A percentile compares a stretch with the other conserved stretches of the same genome.
Conservation (phyloP, 2,888 invertebrate species). For the Nymphalis polychloros region DNA sequence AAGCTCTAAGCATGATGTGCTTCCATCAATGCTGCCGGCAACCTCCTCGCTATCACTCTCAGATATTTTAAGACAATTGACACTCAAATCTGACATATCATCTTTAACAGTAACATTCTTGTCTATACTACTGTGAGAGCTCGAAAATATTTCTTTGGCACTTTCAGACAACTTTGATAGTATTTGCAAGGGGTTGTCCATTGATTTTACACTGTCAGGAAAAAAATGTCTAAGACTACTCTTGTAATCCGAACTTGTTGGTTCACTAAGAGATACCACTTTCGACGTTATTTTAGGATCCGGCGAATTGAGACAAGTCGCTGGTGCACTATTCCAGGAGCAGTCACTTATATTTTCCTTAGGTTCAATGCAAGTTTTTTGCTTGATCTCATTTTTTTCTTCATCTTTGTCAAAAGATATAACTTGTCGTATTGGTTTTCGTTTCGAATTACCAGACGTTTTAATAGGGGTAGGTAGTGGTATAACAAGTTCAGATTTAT, state of each 20-base stretch:
- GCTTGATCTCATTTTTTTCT: conserved; percentile 47
- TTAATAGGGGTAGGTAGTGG: conserved; percentile 84
- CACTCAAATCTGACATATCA: conserved; percentile 69
- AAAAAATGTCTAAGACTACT: conserved; percentile 71
- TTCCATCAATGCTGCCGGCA: conserved; percentile 74
- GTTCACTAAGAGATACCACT: conserved; percentile 67
- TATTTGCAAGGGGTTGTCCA: conserved; percentile 76
- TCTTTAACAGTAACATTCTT: conserved; percentile 64
- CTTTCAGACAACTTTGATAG: conserved; percentile 73
- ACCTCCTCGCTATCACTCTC: conserved; percentile 78
- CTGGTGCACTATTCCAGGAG: conserved; percentile 81
- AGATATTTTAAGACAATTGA: conserved; percentile 71
- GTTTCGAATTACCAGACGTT: conserved; percentile 64
- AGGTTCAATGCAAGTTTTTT: conserved; percentile 47
- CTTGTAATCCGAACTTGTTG: conserved; percentile 71
- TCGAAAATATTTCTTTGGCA: conserved; percentile 78
- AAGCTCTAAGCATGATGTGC: conserved; percentile 74
- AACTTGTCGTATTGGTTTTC: conserved; percentile 73
- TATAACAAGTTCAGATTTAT: conserved; percentile 86
- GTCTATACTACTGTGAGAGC: conserved; percentile 69
- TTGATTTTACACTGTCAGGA: conserved; percentile 71
- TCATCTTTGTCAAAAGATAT: conserved; percentile 78
- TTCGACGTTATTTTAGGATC: conserved; percentile 63
- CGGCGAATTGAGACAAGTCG: conserved; percentile 84
- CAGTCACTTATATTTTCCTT: conserved; percentile 50